These are phyloP conservation scores for Myotis lucifugus DNA, from an alignment of 2,113 vertebrate genomes.

Conservation along the genomic window DNA sequence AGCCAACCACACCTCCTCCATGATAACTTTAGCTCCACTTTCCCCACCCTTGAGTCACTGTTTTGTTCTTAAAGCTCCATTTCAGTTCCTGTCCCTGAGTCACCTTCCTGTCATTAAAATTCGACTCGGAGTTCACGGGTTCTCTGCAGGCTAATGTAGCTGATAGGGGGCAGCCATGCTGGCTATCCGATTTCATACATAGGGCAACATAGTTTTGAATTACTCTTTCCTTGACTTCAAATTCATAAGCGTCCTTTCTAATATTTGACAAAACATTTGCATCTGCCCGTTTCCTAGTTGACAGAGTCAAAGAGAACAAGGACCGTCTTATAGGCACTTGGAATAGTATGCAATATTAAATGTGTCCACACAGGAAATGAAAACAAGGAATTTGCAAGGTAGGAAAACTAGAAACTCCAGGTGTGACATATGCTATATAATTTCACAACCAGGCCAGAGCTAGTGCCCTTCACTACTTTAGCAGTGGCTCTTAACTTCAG, in stretches of 20 bases:
- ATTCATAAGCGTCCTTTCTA: slow-evolving; percentile 19
- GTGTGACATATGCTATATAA: not conserved
- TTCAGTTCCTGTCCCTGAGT: slow-evolving; percentile 52
- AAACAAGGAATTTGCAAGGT: not conserved
- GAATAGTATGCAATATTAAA: not conserved
- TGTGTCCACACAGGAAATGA: not conserved
- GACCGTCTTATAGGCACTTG: not conserved
- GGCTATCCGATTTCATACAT: not conserved
- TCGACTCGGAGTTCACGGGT: not conserved
- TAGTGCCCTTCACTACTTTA: not conserved
- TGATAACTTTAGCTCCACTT: slow-evolving; percentile 1
- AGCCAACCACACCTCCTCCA: not conserved
- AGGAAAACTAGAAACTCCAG: not conserved
- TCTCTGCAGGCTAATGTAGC: not conserved
- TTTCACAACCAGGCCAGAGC: slow-evolving; percentile 4
- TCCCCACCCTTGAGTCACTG: slow-evolving; percentile 25
- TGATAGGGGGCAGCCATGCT: not conserved
- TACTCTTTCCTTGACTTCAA: not conserved
- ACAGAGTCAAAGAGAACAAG: not conserved
- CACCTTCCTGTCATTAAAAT: slow-evolving; percentile 48
- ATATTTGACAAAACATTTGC: slow-evolving; percentile 10
- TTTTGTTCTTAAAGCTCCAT: slow-evolving; percentile 50
- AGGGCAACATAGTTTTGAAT: not conserved
- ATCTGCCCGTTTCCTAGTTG: not conserved
- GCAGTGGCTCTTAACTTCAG: not conserved